Conservation (phyloP, 2,797 vertebrate genomes). For the Thunnus albacares region DNA sequence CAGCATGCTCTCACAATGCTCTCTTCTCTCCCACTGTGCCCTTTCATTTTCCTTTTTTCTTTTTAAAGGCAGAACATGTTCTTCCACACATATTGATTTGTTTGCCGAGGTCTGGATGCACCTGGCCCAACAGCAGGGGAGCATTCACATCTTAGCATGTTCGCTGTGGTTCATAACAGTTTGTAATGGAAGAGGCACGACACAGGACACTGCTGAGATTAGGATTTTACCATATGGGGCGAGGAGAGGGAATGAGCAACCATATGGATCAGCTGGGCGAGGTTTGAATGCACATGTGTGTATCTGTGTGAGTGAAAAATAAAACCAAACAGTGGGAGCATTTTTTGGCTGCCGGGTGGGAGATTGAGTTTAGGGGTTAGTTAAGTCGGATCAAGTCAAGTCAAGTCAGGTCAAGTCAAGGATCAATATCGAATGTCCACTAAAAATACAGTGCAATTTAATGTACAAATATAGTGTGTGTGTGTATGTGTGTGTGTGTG, state of each 20-base stretch:
- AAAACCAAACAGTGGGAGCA: background rate
- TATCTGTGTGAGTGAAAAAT: slow-evolving; percentile 5
- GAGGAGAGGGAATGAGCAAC: slow-evolving; percentile 36
- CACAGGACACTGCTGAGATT: slow-evolving; percentile 56
- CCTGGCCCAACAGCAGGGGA: slow-evolving; percentile 79
- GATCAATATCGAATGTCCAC: background rate
- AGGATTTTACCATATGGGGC: slow-evolving; percentile 53
- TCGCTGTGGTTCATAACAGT: slow-evolving; percentile 47
- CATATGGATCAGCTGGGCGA: slow-evolving; percentile 49
- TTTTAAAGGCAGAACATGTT: slow-evolving; percentile 50
- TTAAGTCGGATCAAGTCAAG: background rate
- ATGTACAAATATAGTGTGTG: background rate
- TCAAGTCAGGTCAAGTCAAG: background rate
- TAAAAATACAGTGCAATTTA: background rate
- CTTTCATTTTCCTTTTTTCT: slow-evolving; percentile 21
- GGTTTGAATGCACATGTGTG: slow-evolving; percentile 15
- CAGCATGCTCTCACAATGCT: slow-evolving; percentile 16
- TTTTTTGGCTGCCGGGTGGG: background rate
- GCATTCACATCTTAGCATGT: slow-evolving; percentile 70
- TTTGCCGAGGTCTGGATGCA: slow-evolving; percentile 67
- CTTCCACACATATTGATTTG: slow-evolving; percentile 73
- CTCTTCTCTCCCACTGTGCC: slow-evolving; percentile 33
- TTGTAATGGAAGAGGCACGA: slow-evolving; percentile 59
- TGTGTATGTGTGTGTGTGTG: too few species aligned
- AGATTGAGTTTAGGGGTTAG: background rate